These are phyloP conservation scores for Pinna nobilis DNA, from an alignment of 1,140 invertebrate species.

Conservation along the genomic window DNA sequence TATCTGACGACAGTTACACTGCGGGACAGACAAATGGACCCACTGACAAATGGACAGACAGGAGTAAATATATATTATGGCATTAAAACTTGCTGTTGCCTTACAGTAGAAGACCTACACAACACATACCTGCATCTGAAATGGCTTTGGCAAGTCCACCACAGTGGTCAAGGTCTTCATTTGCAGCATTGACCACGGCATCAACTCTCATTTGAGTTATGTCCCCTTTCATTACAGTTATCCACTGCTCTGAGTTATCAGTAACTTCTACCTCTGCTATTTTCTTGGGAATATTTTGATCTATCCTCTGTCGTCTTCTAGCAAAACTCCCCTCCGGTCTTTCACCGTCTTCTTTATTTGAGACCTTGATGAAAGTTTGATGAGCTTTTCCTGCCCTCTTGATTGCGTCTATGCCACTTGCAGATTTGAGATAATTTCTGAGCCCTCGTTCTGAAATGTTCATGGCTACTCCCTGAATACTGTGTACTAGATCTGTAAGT, in stretches of 20 bases:
- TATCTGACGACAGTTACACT: too few relatives aligned
- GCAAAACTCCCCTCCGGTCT: background rate
- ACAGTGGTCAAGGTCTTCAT: slow-evolving; percentile 46
- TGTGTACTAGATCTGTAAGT: slow-evolving; percentile 10
- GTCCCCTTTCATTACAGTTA: slow-evolving; percentile 44
- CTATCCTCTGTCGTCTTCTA: background rate
- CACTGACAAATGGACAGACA: too few relatives aligned
- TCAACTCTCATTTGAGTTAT: slow-evolving; percentile 51
- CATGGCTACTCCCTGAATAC: slow-evolving; percentile 1
- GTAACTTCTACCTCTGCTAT: background rate
- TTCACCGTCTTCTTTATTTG: slow-evolving; percentile 2
- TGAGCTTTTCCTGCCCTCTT: slow-evolving; percentile 1
- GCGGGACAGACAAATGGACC: too few relatives aligned
- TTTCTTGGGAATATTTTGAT: background rate
- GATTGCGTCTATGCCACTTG: slow-evolving; percentile 6
- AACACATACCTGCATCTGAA: slow-evolving; percentile 39
- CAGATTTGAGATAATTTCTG: slow-evolving; percentile 17
- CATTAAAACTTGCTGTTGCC: background rate
- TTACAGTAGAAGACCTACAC: background rate
- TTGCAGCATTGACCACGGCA: slow-evolving; percentile 60
- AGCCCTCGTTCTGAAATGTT: slow-evolving; percentile 16
- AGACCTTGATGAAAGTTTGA: slow-evolving; percentile 1
- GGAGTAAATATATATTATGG: too few relatives aligned
- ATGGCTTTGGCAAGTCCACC: slow-evolving; percentile 54
- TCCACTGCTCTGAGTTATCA: background rate